These are phyloP conservation scores for Gopherus evgoodei DNA, from an alignment of 2,113 vertebrate genomes.

Conservation along the genomic window DNA sequence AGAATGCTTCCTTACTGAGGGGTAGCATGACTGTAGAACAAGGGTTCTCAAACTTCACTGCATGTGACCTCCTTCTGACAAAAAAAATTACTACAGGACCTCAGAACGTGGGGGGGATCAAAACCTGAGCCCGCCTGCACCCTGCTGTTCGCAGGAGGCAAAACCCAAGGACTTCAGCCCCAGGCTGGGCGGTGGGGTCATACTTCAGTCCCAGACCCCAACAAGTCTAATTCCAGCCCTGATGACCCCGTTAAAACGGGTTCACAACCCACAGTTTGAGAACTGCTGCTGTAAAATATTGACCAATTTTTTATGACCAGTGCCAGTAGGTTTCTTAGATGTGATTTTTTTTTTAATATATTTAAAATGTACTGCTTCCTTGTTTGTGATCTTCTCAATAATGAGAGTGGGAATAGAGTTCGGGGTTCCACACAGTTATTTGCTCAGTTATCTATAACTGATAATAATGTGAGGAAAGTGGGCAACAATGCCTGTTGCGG, in stretches of 20 bases:
- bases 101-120: too few species aligned
- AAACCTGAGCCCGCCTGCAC: too few species aligned
- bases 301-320: background rate
- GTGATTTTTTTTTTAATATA: background rate
- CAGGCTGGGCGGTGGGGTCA: too few species aligned
- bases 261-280: too few species aligned
- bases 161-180: too few species aligned
- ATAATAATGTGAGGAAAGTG: background rate
- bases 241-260: too few species aligned
- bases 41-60: too few species aligned
- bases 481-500: background rate
- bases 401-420: background rate
- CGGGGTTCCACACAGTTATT: background rate
- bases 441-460: constrained; percentile 8
- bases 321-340: background rate
- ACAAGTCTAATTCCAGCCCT: too few species aligned
- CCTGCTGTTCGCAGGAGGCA: too few species aligned
- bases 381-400: background rate
- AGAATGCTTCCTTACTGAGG: background rate
- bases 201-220: too few species aligned
- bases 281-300: background rate
- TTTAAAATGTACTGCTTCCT: background rate
- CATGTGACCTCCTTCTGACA: too few species aligned
- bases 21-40: accelerated
- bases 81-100: too few species aligned